Conservation (phyloP, 1,140 invertebrate genomes). For the Zaprionus ornatus region DNA sequence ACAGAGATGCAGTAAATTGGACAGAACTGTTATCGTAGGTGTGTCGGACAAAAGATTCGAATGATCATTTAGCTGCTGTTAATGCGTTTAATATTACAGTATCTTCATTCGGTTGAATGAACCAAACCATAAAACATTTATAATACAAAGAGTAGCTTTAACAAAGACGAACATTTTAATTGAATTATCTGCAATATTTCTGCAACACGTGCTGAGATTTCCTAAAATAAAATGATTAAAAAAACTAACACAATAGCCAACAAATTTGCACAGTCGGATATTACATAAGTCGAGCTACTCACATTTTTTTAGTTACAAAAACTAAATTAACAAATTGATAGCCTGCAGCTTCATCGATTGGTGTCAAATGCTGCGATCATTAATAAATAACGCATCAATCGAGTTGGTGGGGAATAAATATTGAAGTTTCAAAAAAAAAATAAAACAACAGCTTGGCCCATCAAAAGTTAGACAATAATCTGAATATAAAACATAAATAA, state of each 20-base stretch:
- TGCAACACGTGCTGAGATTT: constrained; percentile 52
- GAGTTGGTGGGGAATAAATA: constrained; percentile 9
- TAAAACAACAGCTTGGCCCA: constrained; percentile 2
- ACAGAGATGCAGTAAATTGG: not conserved
- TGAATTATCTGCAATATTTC: constrained; percentile 30
- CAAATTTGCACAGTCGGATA: constrained; percentile 48
- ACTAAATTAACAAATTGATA: constrained; percentile 52
- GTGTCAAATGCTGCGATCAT: constrained; percentile 63
- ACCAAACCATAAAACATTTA: not conserved
- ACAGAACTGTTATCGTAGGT: not conserved
- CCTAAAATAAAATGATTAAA: constrained; percentile 7
- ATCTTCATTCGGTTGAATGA: not conserved
- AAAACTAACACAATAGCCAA: constrained; percentile 28
- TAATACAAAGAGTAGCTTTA: no score
- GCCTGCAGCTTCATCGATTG: constrained; percentile 50
- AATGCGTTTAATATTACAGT: not conserved
- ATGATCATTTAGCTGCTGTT: not conserved
- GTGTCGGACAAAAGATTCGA: not conserved
- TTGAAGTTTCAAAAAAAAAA: no score
- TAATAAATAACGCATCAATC: constrained; percentile 39
- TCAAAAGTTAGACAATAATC: constrained; percentile 3
- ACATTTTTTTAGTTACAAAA: constrained; percentile 40
- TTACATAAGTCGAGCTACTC: constrained; percentile 57
- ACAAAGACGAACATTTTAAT: constrained; percentile 36
- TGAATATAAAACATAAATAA: not conserved